A percentile compares a stretch with the other conserved stretches of the same genome.
phyloP scores from a whole-genome alignment of 2,797 vertebrate genomes.

The Pipistrellus kuhlii region DNA sequence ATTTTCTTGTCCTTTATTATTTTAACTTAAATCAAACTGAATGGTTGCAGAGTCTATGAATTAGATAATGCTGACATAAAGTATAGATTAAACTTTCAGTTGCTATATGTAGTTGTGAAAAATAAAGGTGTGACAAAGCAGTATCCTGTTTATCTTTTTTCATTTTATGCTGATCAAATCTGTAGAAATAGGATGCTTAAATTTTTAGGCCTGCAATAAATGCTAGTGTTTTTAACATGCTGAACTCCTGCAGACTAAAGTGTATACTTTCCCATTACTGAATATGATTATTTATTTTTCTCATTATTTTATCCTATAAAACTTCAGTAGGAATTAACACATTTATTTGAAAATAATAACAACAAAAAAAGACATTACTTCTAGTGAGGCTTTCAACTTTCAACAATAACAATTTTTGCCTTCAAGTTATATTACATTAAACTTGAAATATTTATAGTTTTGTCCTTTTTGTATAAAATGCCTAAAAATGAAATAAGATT shows the following conservation, averaged over 20 bases:
- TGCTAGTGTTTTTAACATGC: not conserved
- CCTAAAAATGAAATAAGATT: not conserved
- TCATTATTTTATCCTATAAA: not conserved
- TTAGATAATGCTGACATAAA: not conserved
- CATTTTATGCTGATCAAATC: not conserved
- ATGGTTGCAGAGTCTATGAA: not conserved
- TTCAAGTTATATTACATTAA: not conserved
- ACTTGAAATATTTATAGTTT: not conserved
- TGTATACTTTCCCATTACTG: not conserved
- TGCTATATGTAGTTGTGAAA: not conserved
- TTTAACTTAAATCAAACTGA: not conserved
- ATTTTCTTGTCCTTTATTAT: not conserved
- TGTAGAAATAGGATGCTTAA: not conserved
- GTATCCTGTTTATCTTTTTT: not conserved
- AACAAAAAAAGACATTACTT: not conserved
- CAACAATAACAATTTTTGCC: not conserved
- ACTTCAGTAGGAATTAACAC: not conserved
- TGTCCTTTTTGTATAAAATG: not conserved
- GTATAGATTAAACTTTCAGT: not conserved
- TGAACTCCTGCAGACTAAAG: not conserved
- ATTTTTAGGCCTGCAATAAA: not conserved
- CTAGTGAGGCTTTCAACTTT: not conserved
- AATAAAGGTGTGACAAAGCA: not conserved
- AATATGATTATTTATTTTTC: constrained; percentile 7
- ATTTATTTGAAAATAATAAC: not conserved